Base-by-base conservation (phyloP, 2,888 invertebrate genomes). In the Aphrophora alni region DNA sequence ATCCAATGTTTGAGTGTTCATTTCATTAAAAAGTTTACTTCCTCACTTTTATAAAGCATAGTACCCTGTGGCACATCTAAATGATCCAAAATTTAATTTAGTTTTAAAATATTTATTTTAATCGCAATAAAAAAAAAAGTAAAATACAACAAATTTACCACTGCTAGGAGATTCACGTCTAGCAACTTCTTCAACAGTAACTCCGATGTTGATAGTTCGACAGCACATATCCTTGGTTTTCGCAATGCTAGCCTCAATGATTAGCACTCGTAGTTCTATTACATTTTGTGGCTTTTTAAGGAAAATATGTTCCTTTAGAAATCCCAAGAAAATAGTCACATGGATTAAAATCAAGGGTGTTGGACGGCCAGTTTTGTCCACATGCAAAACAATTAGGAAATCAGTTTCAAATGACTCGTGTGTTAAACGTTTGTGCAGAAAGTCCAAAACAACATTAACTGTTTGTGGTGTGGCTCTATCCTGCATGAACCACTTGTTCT, bases 271-370 rank as follows among this genome's bases (percentile, higher is more conserved):
- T 26, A n/a, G n/a, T n/a, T n/a, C n/a, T n/a, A n/a, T n/a, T n/a
- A n/a, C n/a, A n/a, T n/a, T n/a, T n/a, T n/a, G 24, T 7, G 24
- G 68, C 21, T 8, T 10, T 5, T 68, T 10, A 68, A 5, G 17
- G n/a, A n/a, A n/a, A n/a, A n/a, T n/a, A n/a, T n/a, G n/a, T n/a
- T n/a, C n/a, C n/a, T 25, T 70, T 24, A 14, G 26, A 26, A 70
- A 70, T 26, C 10, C 25, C 70, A n/a, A n/a, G n/a, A 14, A 24
- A 70, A 25, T 26, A 26, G 24, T 26, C 70, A 70, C 70, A 70
- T 10, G 24, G 70, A 70, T 70, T 70, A n/a, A 70, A 70, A 70
- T 70, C 70, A n/a, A n/a, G n/a, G n/a, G n/a, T n/a, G n/a, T n/a
- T n/a, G n/a, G 70, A 26, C 10, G 25, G 70, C 70, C 70, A 24